Conservation (phyloP, 1,140 invertebrate species). For the Drosophila ananassae region DNA sequence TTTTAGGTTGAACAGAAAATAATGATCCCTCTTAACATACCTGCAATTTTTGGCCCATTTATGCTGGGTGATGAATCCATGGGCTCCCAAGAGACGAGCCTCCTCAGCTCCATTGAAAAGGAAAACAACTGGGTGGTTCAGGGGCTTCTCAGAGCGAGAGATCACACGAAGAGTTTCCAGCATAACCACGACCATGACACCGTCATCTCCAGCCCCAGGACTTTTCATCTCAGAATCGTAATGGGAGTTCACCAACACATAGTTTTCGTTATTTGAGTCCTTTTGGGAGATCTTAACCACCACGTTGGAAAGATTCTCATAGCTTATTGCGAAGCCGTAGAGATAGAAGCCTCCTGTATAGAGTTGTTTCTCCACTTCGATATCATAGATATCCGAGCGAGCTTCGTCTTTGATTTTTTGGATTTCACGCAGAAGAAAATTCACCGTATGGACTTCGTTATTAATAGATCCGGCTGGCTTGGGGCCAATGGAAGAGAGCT, state of each 20-base stretch:
- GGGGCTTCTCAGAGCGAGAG: constrained; percentile 85
- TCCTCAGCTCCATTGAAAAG: constrained; percentile 97
- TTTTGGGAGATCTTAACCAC: constrained; percentile 89
- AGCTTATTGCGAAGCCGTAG: constrained; percentile 90
- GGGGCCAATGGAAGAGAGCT: constrained; percentile 89
- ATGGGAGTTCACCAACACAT: constrained; percentile 96
- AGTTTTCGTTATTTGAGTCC: constrained; percentile 50
- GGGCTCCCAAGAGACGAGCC: constrained; percentile 94
- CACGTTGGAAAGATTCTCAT: constrained; percentile 90
- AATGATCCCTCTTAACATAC: not conserved
- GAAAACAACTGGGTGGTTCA: constrained; percentile 91
- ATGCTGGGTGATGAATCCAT: constrained; percentile 97
- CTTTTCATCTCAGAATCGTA: constrained; percentile 95
- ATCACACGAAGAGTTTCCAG: constrained; percentile 93
- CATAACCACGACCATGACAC: constrained; percentile 96
- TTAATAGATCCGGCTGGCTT: constrained; percentile 87
- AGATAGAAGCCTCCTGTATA: constrained; percentile 89
- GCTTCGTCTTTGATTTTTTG: constrained; percentile 79
- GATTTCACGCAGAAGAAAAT: constrained; percentile 84
- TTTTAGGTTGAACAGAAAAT: not conserved
- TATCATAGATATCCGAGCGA: constrained; percentile 71
- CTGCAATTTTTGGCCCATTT: constrained; percentile 91
- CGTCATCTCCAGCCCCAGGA: constrained; percentile 93
- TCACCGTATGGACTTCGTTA: constrained; percentile 87
- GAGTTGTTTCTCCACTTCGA: constrained; percentile 70